A percentile compares a stretch with the other conserved stretches of the same genome.
These are phyloP conservation scores for Acanthoscelides obtectus DNA, from an alignment of 2,888 invertebrate species.

Conservation along the genomic window DNA sequence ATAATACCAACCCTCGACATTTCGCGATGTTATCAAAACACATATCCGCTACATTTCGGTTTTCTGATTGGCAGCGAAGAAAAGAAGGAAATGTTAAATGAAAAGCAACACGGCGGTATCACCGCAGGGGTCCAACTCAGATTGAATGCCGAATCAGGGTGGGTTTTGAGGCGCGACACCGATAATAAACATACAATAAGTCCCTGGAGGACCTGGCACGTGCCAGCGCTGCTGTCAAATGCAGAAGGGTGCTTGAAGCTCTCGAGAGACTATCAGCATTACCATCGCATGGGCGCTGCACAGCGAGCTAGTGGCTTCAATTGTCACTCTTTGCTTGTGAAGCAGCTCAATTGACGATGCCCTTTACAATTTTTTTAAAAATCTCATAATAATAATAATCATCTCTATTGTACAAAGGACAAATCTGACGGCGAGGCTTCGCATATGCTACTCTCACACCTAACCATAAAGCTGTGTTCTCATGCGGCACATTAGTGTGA, in stretches of 20 bases:
- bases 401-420: no score
- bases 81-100: slow-evolving; percentile 14
- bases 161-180: slow-evolving; percentile 39
- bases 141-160: slow-evolving; percentile 41
- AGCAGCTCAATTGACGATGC: no score
- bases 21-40: background rate
- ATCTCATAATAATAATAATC: no score
- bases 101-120: slow-evolving; percentile 15
- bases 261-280: background rate
- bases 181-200: slow-evolving; percentile 41
- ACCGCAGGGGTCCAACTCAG: slow-evolving; percentile 21
- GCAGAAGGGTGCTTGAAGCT: slow-evolving; percentile 7
- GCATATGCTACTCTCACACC: no score
- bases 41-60: background rate
- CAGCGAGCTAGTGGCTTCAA: background rate
- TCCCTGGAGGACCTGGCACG: slow-evolving; percentile 20
- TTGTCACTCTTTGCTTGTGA: no score
- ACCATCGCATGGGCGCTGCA: background rate
- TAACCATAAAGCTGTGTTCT: no score
- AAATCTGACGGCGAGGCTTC: no score
- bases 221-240: slow-evolving; percentile 9
- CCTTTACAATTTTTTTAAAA: no score
- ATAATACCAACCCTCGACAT: background rate
- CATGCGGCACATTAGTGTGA: no score
- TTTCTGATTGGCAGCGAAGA: background rate